phyloP scores from a whole-genome alignment of 2,113 vertebrate genomes.

The Entelurus aequoreus region DNA sequence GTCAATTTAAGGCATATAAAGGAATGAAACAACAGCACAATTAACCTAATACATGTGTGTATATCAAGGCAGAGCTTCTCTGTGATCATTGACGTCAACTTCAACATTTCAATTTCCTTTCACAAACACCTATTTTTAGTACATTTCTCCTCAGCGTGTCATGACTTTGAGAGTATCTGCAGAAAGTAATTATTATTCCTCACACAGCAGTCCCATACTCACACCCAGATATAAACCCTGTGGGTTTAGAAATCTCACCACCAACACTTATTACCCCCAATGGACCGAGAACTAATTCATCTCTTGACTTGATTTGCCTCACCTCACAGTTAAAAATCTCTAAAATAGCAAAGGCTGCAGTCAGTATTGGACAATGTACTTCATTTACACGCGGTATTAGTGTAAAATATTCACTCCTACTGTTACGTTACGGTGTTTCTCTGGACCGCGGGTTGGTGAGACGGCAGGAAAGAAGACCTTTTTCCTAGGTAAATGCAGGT shows the following conservation, averaged over 20 bases:
- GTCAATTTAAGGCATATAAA: not conserved
- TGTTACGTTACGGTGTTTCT: no score
- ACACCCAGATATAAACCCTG: constrained; percentile 8
- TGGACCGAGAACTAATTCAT: not conserved
- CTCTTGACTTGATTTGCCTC: not conserved
- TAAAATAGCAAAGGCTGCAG: no score
- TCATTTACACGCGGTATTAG: no score
- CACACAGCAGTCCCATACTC: not conserved
- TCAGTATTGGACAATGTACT: no score
- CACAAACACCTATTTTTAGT: constrained; percentile 10
- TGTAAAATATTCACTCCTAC: no score
- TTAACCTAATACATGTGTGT: not conserved
- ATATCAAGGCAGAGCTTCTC: not conserved
- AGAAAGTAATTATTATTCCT: not conserved
- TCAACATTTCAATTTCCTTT: constrained; percentile 6
- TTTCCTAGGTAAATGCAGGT: no score
- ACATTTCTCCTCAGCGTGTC: not conserved
- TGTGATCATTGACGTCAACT: constrained; percentile 2
- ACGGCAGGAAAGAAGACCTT: no score
- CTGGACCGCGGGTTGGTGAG: no score
- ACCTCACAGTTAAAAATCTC: not conserved
- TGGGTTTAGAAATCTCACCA: not conserved
- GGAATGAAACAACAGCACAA: not conserved
- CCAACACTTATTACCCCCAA: not conserved
- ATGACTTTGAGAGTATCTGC: constrained; percentile 3